Conservation (phyloP, 2,888 invertebrate species). For the Thysanoteuthis rhombus region DNA sequence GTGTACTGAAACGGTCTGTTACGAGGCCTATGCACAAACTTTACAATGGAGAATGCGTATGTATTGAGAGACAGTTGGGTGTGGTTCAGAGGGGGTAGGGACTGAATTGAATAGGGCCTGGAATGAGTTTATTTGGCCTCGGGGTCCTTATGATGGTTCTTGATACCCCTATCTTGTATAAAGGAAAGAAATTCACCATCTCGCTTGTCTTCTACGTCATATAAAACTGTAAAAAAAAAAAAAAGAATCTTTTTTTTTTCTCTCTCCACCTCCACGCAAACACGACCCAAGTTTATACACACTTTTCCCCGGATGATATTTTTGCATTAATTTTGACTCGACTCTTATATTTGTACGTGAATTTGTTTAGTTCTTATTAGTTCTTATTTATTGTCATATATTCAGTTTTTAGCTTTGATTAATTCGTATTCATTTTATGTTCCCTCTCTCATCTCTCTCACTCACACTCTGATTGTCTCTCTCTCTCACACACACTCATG, state of each 20-base stretch:
- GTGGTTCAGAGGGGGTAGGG: not conserved
- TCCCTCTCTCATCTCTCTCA: not conserved
- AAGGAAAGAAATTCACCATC: not conserved
- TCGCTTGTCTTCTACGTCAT: not conserved
- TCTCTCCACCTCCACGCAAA: not conserved
- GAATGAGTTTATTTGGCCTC: not conserved
- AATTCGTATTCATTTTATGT: too few relatives aligned
- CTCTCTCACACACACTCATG: too few relatives aligned
- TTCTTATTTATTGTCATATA: too few relatives aligned
- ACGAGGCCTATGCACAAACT: not conserved
- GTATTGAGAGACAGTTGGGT: too few relatives aligned
- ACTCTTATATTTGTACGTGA: too few relatives aligned
- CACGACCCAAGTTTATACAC: too few relatives aligned
- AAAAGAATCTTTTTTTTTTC: not conserved
- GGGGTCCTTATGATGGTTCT: not conserved
- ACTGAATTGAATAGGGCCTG: not conserved
- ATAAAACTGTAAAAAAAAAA: not conserved
- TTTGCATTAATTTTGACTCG: too few relatives aligned
- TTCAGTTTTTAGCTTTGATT: too few relatives aligned
- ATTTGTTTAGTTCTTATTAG: too few relatives aligned
- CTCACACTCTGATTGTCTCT: not conserved
- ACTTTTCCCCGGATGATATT: too few relatives aligned
- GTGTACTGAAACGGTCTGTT: not conserved
- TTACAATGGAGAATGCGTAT: not conserved
- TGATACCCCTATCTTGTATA: not conserved